Evolutionary conservation across 2,113 vertebrate species (phyloP).

Genomic region (Vireo altiloquus): DNA sequence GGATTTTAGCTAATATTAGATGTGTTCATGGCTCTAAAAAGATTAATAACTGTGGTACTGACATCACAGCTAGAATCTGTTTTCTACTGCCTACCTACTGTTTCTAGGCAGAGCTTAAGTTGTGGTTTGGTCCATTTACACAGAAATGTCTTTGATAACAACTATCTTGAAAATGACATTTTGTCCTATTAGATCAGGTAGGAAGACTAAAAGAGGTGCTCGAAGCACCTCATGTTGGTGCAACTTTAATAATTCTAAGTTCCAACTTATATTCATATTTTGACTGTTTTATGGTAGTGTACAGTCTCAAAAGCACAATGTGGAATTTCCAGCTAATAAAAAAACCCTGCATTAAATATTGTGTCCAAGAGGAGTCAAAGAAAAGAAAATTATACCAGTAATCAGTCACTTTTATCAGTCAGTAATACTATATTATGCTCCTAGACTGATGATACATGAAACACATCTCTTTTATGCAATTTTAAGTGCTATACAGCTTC

Average conservation of each 20-base stretch:
- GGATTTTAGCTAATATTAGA: neutral
- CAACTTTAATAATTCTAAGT: neutral
- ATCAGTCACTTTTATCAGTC: neutral
- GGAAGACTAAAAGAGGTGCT: neutral
- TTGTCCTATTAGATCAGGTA: neutral
- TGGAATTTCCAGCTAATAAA: neutral
- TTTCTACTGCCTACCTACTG: neutral
- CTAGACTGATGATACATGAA: neutral
- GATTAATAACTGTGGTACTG: neutral
- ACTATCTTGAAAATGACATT: neutral
- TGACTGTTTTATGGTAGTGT: neutral
- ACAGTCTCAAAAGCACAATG: neutral
- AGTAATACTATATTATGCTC: neutral
- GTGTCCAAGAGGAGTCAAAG: neutral
- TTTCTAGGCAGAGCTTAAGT: neutral
- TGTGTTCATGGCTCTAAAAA: neutral
- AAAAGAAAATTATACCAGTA: neutral
- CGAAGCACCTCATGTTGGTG: neutral
- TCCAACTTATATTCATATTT: neutral
- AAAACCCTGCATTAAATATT: neutral
- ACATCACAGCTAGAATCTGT: neutral
- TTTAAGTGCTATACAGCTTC: neutral
- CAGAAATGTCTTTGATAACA: neutral
- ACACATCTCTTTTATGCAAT: neutral
- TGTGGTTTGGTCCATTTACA: neutral